Evolutionary conservation across 2,888 invertebrate species (phyloP), one percentile per base, ranked within the genome.

Genomic region (Epistrophe eligans): DNA sequence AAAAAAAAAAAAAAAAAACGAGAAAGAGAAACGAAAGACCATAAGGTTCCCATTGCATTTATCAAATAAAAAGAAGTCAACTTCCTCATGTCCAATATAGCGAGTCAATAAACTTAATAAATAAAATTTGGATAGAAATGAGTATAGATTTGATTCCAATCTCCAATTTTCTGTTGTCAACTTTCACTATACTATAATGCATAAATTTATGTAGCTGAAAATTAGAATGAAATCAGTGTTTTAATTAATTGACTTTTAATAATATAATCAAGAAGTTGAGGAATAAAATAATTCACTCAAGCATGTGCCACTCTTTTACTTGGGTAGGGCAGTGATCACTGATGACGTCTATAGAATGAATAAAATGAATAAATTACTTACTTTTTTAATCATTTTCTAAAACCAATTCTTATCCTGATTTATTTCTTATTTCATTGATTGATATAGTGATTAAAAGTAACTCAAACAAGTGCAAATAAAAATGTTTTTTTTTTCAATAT

Each of bases 141-240:
- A 71, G 19, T 17, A 10, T 10, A 3, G 1, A 1, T 55, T 48
- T 28, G 67, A 77, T 67, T 73, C 57, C 57, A 55, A 57, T 77
- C 60, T 55, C 57, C 19, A 13, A 11, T 43, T 71, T 40, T 24
- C 11, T 11, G 45, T 5, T 58, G 17, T 60, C 38, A 70, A 79
- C 84, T 84, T 84, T 84, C 84, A 74, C 84, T 74, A 24, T 10
- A n/a, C n/a, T n/a, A n/a, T 55, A 45, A 57, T 79, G 71, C 74
- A 84, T 79, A 84, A 64, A 79, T 84, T 79, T 74, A 71, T 43
- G 71, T 19, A 48, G 15, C 19, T n/a, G 40, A 52, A 64, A 67
- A 70, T 28, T 57, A 40, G 9, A 35, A 28, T 13, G 9, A 66
- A 28, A 17, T n/a, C 2, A 50, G 13, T 57, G 13, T 15, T 40